These are phyloP conservation scores for Archivesica marissinica DNA, from an alignment of 1,140 invertebrate genomes.

Conservation along the genomic window DNA sequence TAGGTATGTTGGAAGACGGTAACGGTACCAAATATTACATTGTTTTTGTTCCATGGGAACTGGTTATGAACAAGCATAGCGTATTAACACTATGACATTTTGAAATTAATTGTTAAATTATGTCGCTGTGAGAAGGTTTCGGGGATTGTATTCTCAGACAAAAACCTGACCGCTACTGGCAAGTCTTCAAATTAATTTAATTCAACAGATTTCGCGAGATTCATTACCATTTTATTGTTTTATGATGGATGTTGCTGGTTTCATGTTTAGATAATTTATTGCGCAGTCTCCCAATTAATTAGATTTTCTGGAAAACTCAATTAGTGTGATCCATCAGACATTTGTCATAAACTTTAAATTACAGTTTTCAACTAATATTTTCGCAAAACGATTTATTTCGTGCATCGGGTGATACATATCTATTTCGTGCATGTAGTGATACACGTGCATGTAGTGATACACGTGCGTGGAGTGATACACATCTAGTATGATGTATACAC, in stretches of 20 bases:
- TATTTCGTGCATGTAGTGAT: neutral
- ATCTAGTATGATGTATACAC: too few species aligned
- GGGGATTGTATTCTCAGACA: conserved; percentile 15
- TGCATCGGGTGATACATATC: too few species aligned
- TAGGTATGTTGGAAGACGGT: too few species aligned
- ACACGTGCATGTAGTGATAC: neutral
- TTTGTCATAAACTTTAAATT: conserved; percentile 3
- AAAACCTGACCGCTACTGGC: conserved; percentile 8
- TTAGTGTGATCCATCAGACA: neutral
- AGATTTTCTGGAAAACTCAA: neutral
- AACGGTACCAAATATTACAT: neutral
- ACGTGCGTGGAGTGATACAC: too few species aligned
- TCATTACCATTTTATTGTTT: conserved; percentile 48
- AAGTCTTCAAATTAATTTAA: neutral
- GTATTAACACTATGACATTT: conserved; percentile 21
- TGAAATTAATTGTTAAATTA: conserved; percentile 27
- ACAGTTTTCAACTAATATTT: neutral
- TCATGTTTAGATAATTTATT: conserved; percentile 41
- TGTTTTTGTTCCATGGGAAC: neutral
- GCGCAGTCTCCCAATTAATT: conserved; percentile 26
- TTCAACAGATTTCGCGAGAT: conserved; percentile 21
- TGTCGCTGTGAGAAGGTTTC: neutral
- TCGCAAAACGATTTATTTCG: neutral
- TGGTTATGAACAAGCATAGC: neutral
- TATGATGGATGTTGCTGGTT: conserved; percentile 51